Percentiles rank a stretch among this genome's conserved stretches.
Conservation (phyloP, 92 coral and sea anemone genomes). For the Galaxea fascicularis region DNA sequence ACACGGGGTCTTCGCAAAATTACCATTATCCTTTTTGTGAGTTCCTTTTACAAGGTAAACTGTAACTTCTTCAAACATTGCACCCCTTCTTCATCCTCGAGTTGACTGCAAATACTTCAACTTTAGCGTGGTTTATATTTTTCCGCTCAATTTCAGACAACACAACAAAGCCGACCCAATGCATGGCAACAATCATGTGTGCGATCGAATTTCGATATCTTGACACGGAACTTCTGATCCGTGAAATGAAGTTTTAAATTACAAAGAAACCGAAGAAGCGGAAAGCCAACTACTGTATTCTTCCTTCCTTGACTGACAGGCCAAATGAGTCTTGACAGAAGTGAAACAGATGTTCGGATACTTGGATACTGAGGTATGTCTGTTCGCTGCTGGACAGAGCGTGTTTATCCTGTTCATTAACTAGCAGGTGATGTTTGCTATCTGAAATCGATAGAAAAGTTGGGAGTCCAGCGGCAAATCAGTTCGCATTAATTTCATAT, state of each 20-base stretch:
- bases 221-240: background rate
- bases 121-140: background rate
- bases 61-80: background rate
- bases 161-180: conserved; percentile 1
- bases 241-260: conserved; percentile 16
- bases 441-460: no score
- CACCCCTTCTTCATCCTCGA: background rate
- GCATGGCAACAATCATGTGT: conserved; percentile 45
- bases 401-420: background rate
- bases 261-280: conserved; percentile 18
- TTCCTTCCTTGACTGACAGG: conserved; percentile 17
- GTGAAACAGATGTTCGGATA: background rate
- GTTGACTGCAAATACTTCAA: background rate
- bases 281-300: background rate
- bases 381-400: background rate
- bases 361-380: conserved; percentile 37
- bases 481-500: no score
- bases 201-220: background rate
- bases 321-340: background rate
- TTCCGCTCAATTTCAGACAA: conserved; percentile 14
- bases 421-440: background rate
- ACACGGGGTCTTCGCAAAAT: conserved; percentile 18
- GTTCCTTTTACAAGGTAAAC: background rate
- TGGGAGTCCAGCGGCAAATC: no score
- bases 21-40: conserved; percentile 2